phyloP scores from a whole-genome alignment of 2,113 vertebrate species.

The Pleuronectes platessa region DNA sequence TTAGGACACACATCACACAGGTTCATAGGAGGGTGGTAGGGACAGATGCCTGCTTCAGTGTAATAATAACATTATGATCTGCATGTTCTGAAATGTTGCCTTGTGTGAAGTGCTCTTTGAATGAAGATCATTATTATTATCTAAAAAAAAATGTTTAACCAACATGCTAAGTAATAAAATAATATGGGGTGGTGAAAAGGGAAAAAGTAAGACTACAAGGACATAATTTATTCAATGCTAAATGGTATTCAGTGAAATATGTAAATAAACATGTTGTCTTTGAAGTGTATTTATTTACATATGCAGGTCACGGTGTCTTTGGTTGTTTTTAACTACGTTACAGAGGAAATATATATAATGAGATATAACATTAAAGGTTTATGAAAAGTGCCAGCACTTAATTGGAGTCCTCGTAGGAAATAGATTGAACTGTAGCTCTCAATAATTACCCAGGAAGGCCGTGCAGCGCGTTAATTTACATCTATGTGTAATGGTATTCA shows the following conservation, averaged over 20 bases:
- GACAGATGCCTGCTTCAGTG: background rate
- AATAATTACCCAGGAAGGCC: background rate
- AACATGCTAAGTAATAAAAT: background rate
- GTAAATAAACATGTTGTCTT: slow-evolving; percentile 3
- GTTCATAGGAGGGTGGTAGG: no score
- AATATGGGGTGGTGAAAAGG: background rate
- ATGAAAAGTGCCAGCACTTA: slow-evolving; percentile 16
- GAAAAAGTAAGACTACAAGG: background rate
- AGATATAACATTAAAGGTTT: slow-evolving; percentile 3
- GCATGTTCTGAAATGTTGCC: background rate
- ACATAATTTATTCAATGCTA: background rate
- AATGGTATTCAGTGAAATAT: background rate
- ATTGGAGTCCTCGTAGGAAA: slow-evolving; percentile 6
- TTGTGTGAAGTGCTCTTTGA: background rate
- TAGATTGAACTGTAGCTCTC: slow-evolving; percentile 20
- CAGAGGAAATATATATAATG: background rate
- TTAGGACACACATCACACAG: background rate
- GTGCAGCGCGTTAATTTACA: background rate
- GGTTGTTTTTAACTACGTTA: background rate
- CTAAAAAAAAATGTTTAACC: background rate
- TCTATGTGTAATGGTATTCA: slow-evolving; percentile 8
- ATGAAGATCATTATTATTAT: background rate
- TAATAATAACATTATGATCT: background rate
- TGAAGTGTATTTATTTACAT: slow-evolving; percentile 13
- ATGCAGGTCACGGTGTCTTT: background rate